A percentile compares a stretch with the other conserved stretches of the same genome.
phyloP scores from a whole-genome alignment of 2,113 vertebrate species.

The Megaleporinus macrocephalus region DNA sequence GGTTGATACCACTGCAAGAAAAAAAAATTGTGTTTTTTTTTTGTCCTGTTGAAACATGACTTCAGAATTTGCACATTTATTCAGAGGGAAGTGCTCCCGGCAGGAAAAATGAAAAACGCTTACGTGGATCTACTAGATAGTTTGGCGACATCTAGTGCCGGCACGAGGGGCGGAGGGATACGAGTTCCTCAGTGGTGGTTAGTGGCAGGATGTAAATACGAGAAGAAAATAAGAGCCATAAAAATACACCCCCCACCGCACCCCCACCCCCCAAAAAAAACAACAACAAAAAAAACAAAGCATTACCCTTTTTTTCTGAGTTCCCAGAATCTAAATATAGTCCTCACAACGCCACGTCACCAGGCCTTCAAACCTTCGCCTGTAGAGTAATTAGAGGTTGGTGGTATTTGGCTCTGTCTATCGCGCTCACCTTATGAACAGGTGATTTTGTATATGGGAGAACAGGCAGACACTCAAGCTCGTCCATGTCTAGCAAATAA shows the following conservation, averaged over 20 bases:
- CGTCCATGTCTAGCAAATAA: too few species aligned
- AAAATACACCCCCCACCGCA: constrained; percentile 65
- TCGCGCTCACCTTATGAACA: too few species aligned
- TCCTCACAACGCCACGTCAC: constrained; percentile 77
- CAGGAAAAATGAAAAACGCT: constrained; percentile 9
- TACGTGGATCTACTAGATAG: constrained; percentile 8
- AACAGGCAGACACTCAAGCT: too few species aligned
- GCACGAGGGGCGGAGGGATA: constrained; percentile 22
- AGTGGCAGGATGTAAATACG: constrained; percentile 55
- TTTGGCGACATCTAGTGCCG: constrained; percentile 46
- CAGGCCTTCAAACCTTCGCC: constrained; percentile 45
- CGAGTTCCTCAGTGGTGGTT: constrained; percentile 56
- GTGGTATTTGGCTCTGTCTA: too few species aligned
- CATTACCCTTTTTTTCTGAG: constrained; percentile 54
- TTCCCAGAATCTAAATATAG: constrained; percentile 75
- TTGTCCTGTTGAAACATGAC: constrained; percentile 67
- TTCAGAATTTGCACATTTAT: constrained; percentile 25
- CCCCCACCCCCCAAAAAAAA: too few species aligned
- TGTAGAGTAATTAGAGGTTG: too few species aligned
- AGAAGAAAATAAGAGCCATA: constrained; percentile 28
- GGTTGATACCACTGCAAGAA: constrained; percentile 19
- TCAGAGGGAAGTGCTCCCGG: not conserved
- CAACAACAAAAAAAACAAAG: too few species aligned
- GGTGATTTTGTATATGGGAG: too few species aligned
- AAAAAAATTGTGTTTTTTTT: too few species aligned